A percentile compares a stretch with the other conserved stretches of the same genome.
phyloP scores from a whole-genome alignment of 2,888 invertebrate genomes.

The Bimastos eiseni region DNA sequence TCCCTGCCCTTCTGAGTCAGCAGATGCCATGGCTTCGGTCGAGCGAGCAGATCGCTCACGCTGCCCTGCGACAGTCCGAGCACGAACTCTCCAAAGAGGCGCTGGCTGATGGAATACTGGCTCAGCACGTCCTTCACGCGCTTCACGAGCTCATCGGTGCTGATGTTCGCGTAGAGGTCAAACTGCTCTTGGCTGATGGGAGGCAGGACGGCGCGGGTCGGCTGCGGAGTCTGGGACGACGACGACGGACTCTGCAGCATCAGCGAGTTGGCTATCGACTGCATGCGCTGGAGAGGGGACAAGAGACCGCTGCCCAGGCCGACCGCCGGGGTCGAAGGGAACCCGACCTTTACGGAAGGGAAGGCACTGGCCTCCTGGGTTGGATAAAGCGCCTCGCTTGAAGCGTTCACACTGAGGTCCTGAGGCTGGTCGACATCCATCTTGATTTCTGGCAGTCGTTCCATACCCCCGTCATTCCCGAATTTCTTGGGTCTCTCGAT shows the following conservation, averaged over 20 bases:
- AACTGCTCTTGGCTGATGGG: slow-evolving; percentile 98
- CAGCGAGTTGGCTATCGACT: slow-evolving; percentile 93
- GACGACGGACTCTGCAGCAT: slow-evolving; percentile 64
- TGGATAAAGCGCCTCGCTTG: neutral
- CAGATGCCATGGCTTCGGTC: slow-evolving; percentile 99
- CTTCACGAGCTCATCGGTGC: slow-evolving; percentile 96
- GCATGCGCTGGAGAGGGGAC: slow-evolving; percentile 93
- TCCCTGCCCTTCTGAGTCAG: slow-evolving; percentile 95
- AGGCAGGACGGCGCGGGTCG: slow-evolving; percentile 77
- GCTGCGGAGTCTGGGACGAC: neutral
- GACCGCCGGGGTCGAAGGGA: neutral
- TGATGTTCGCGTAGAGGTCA: slow-evolving; percentile 93
- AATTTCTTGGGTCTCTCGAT: slow-evolving; percentile 2
- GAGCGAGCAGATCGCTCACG: slow-evolving; percentile 91
- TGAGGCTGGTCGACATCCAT: slow-evolving; percentile 9
- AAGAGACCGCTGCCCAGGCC: slow-evolving; percentile 63
- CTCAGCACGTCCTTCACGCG: slow-evolving; percentile 68
- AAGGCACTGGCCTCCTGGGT: neutral
- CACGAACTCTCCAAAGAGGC: slow-evolving; percentile 95
- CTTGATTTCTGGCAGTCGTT: neutral
- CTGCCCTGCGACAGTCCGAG: slow-evolving; percentile 75
- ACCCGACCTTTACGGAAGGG: neutral
- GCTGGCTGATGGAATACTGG: slow-evolving; percentile 77
- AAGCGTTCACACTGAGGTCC: neutral
- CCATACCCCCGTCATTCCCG: neutral